Percentiles rank a stretch among this genome's conserved stretches.
Evolutionary conservation across 2,113 vertebrate genomes (phyloP).

Genomic region (Romanogobio albipinnatus): DNA sequence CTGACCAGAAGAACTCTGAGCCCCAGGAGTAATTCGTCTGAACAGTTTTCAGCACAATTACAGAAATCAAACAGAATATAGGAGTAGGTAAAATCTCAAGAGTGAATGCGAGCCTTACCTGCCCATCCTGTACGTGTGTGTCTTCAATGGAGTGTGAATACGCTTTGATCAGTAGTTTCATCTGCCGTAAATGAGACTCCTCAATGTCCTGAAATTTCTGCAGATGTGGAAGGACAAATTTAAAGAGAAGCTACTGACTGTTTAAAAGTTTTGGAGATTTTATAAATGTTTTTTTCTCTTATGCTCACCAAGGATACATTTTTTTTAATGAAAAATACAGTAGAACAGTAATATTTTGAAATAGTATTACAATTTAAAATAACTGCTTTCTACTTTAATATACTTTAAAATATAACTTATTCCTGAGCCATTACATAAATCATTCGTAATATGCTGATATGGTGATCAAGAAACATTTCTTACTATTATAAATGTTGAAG

Average conservation of each 20-base stretch:
- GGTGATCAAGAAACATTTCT: too few species aligned
- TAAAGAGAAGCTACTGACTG: not conserved
- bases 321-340: not conserved
- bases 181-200: slow-evolving; percentile 86
- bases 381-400: not conserved
- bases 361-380: not conserved
- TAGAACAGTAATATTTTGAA: not conserved
- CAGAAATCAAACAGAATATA: not conserved
- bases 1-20: not conserved
- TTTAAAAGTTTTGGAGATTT: not conserved
- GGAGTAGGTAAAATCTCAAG: not conserved
- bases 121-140: slow-evolving; percentile 94
- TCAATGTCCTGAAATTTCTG: slow-evolving; percentile 94
- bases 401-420: not conserved
- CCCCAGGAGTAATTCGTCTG: not conserved
- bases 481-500: too few species aligned
- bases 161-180: slow-evolving; percentile 90
- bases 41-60: not conserved
- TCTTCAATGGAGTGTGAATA: slow-evolving; percentile 93
- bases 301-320: not conserved
- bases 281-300: not conserved
- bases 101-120: slow-evolving; percentile 73
- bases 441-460: too few species aligned
- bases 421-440: not conserved
- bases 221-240: not conserved